Conservation (phyloP, 1,140 invertebrate species). For the Pseudomyrmex pallidus region DNA sequence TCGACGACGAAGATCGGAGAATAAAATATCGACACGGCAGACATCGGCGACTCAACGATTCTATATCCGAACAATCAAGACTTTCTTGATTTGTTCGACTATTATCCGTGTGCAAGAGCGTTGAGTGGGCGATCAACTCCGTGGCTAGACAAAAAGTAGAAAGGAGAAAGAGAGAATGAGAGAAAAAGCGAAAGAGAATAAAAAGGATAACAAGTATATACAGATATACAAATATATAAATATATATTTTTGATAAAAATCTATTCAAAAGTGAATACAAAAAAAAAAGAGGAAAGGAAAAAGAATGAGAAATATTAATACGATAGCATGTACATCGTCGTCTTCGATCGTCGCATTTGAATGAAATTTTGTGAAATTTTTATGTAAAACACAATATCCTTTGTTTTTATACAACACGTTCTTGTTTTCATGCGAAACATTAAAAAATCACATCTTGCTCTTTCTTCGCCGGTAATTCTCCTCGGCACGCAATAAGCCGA, state of each 20-base stretch:
- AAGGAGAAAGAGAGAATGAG: conserved; percentile 39
- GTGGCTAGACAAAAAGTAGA: conserved; percentile 51
- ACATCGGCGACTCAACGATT: conserved; percentile 71
- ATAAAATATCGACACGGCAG: conserved; percentile 16
- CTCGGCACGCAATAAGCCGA: conserved; percentile 47
- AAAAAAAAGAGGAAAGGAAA: conserved; percentile 64
- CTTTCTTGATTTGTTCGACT: conserved; percentile 83
- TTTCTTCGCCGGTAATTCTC: neutral
- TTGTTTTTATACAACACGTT: too few species aligned
- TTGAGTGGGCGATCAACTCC: conserved; percentile 74
- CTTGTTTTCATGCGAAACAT: neutral
- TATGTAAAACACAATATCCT: too few species aligned
- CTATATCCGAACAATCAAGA: conserved; percentile 84
- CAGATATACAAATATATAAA: conserved; percentile 58
- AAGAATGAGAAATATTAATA: neutral
- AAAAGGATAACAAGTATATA: conserved; percentile 48
- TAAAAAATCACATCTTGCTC: neutral
- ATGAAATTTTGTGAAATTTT: conserved; percentile 5
- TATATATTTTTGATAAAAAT: conserved; percentile 83
- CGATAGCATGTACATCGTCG: neutral
- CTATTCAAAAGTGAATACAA: conserved; percentile 69
- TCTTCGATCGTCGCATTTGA: conserved; percentile 42
- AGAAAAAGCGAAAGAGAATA: neutral
- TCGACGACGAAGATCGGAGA: neutral
- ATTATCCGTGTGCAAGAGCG: conserved; percentile 83